A percentile compares a stretch with the other conserved stretches of the same genome.
Conservation (phyloP, 2,888 invertebrate species). For the Sycophila texana region DNA sequence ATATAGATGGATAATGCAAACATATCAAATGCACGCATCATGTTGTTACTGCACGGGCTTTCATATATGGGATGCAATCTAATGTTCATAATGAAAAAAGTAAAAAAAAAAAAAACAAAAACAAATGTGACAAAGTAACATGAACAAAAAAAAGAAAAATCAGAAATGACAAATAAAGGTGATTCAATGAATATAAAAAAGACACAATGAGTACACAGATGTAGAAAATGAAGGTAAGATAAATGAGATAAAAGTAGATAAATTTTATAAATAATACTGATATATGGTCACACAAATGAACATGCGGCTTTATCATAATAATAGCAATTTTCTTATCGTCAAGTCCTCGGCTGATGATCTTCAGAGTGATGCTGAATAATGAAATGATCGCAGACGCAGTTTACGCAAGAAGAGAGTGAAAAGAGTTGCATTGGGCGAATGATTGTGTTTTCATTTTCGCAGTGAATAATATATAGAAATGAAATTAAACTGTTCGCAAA, state of each 20-base stretch:
- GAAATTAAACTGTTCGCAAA: slow-evolving; percentile 22
- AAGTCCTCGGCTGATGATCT: slow-evolving; percentile 13
- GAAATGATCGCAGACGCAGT: slow-evolving; percentile 33
- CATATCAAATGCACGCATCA: slow-evolving; percentile 34
- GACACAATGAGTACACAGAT: slow-evolving; percentile 40
- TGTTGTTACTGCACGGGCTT: slow-evolving; percentile 30
- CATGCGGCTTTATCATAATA: slow-evolving; percentile 45
- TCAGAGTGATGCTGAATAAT: slow-evolving; percentile 33
- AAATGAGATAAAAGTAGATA: slow-evolving; percentile 43
- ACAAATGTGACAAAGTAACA: background rate
- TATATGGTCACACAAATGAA: slow-evolving; percentile 41
- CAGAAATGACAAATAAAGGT: background rate
- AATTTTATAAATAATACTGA: slow-evolving; percentile 40
- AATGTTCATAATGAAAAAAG: slow-evolving; percentile 21
- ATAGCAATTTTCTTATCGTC: slow-evolving; percentile 21
- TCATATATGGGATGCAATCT: slow-evolving; percentile 44
- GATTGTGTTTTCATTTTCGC: background rate
- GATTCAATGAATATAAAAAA: slow-evolving; percentile 43
- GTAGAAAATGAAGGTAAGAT: slow-evolving; percentile 36
- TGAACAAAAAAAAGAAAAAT: slow-evolving; percentile 22
- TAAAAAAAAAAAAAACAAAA: slow-evolving; percentile 31
- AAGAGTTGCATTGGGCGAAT: slow-evolving; percentile 14
- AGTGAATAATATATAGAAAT: background rate
- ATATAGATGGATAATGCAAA: slow-evolving; percentile 24
- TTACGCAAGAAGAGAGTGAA: slow-evolving; percentile 17